Evolutionary conservation across 2,113 vertebrate species (phyloP), one percentile per base, ranked within the genome.

Genomic region (Paraplagusia blochii): DNA sequence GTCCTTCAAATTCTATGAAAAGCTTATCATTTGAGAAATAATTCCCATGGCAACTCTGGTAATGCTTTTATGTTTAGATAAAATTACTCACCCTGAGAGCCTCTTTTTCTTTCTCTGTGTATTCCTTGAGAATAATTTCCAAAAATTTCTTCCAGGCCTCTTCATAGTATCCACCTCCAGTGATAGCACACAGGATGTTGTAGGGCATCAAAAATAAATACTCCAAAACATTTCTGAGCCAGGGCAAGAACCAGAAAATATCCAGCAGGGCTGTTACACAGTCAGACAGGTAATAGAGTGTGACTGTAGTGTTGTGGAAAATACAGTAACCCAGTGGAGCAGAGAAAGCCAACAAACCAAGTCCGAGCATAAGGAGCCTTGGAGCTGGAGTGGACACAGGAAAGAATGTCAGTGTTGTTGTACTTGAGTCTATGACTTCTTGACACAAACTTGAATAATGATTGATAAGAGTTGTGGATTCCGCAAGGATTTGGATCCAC

Each of bases 291-390:
- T 89, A 92, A 71, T 80, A 90, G 48, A 92, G 56, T 1, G 92
- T 92, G 68, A 88, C 87, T 1, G 92, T 88, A 4, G 92, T 95
- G 61, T 93, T 92, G 36, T 82, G 83, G 79, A 96, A 88, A 49
- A 86, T 68, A 2, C 89, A 88, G 64, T 91, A 94, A 5, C 84
- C 91, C 45, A 96, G 60, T 0, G 92, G 95, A 45, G 90, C 86
- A 0, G 87, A 87, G 79, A 97, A 95, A 15, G 93, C 91, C 39
- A 95, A 68, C 81, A 91, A 92, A 9, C 90, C 92, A 11, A 95
- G 67, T 13, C 89, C 83, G 5, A 97, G 82, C 22, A 63, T 87
- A 77, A 88, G 96, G 12, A 96, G 84, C 7, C 92, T 84, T 14
- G 86, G 81, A 1, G 84, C 89, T 82, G 87, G 64, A 70, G 22